These are phyloP conservation scores for Philopotamus ludificatus DNA, from an alignment of 1,140 invertebrate species.

Conservation along the genomic window DNA sequence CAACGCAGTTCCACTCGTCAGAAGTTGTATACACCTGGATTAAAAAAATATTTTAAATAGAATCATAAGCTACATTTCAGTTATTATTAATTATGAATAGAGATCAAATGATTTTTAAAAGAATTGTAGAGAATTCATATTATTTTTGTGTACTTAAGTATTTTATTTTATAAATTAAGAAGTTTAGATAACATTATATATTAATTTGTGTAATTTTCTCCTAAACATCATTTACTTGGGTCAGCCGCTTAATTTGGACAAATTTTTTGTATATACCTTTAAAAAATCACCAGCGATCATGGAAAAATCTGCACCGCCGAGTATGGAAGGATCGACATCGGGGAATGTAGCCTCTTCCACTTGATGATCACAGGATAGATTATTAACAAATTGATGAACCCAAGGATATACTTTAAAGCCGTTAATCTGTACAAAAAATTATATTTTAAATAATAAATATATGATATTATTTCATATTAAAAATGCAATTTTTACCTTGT, in stretches of 20 bases:
- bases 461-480: background rate
- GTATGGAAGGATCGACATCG: constrained; percentile 78
- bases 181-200: too few relatives aligned
- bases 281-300: constrained; percentile 96
- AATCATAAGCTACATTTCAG: background rate
- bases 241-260: too few relatives aligned
- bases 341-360: constrained; percentile 79
- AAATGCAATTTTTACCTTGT: constrained; percentile 45
- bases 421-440: constrained; percentile 50
- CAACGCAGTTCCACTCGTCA: constrained; percentile 87
- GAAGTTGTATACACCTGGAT: constrained; percentile 70
- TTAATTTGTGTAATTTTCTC: too few relatives aligned
- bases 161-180: too few relatives aligned
- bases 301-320: constrained; percentile 76
- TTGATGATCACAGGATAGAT: constrained; percentile 79
- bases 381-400: constrained; percentile 92
- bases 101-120: too few relatives aligned
- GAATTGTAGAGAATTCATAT: too few relatives aligned
- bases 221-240: too few relatives aligned
- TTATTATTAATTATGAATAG: too few relatives aligned
- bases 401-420: constrained; percentile 81
- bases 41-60: constrained; percentile 8
- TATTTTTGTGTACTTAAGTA: too few relatives aligned
- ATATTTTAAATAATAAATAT: background rate
- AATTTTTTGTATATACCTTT: too few relatives aligned